Base-by-base conservation (phyloP, 2,888 invertebrate species). In the Brachylomia viminalis region DNA sequence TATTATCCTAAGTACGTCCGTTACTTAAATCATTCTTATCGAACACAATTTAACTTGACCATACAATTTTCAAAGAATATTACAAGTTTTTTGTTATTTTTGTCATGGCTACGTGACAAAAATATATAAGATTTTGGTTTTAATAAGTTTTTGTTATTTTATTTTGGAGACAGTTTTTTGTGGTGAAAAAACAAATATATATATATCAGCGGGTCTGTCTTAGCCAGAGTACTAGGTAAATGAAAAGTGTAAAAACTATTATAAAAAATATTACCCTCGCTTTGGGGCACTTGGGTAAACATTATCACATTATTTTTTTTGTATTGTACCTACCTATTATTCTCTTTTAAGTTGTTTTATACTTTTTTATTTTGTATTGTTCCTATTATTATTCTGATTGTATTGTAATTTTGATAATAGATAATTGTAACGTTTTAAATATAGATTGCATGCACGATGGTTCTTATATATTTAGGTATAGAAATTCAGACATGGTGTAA, bases 1-100 rank as follows among this genome's bases (percentile, higher is more conserved):
- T 33, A 56, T 23, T 45, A 52, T 52, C n/a, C n/a, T n/a, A n/a
- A n/a, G 49, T 70, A 38, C 27, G 38, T 23, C 13, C 38, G 2
- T 15, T 47, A 69, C 23, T 27, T 65, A 23, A 45, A 65, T 70
- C 10, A 38, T 70, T 49, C 47, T 42, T 20, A 17, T 20, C 6
- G 20, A 69, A 70, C 11, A 71, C 72, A 72, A 52, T 6, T 23
- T 64, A 30, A 33, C 33, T 52, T 70, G 42, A 52, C 71, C 49
- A 33, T 79, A 64, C 58, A 49, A 10, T 13, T 64, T 45, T 27
- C 27, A 17, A 20, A 20, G n/a, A 30, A 33, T 11, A 20, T 33
- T 59, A 30, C 20, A 30, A 59, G 0, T 59, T 1, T 58, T 30
- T 27, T 58, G 27, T 59, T 47, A 5, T 23, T 27, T 73, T 56